Base-by-base conservation (phyloP, 2,113 vertebrate genomes). In the Oophaga pumilio region DNA sequence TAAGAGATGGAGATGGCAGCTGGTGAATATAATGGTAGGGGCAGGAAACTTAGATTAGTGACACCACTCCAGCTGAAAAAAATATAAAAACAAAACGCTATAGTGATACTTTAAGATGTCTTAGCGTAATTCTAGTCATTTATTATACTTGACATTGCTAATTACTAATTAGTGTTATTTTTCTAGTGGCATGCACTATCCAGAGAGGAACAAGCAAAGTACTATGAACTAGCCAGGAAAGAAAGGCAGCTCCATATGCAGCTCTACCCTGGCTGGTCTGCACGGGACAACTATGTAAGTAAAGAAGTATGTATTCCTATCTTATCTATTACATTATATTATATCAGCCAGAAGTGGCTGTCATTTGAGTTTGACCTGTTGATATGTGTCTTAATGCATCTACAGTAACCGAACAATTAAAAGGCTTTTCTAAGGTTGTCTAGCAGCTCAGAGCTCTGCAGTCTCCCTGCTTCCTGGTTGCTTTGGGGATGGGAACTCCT, bases 171-270 rank as follows among this genome's bases (percentile, higher is more conserved):
- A 12, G 66, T 68, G 22, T 33, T 33, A 3, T 90, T 77, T 85
- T n/a, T 91, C 73, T 94, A 99, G 98, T 99, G 98, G 98, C 98
- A 99, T 0, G 98, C 98, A 0, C 93, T 99, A 90, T 98, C 98
- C 84, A 95, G 98, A 17, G 98, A 99, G 93, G 98, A 99, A 33
- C 98, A 99, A 89, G 97, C 98, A 93, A 99, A 99, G 92, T 99
- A 99, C 92, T 99, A 99, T 14, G 98, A 99, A 93, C 91, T 99
- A 94, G 98, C 98, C 84, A 94, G 98, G 74, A 99, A 99, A 90
- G 98, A 99, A 93, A 95, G 98, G 94, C 98, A 99, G 93, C 97
- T 99, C 85, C 98, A 99, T 93, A 99, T 99, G 98, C 98, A 99
- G 92, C 97, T 99, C 4, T 99, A 99, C 92, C 98, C 98, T 0